A percentile compares a stretch with the other conserved stretches of the same genome.
Conservation (phyloP, 2,797 vertebrate species). For the Salmo trutta region DNA sequence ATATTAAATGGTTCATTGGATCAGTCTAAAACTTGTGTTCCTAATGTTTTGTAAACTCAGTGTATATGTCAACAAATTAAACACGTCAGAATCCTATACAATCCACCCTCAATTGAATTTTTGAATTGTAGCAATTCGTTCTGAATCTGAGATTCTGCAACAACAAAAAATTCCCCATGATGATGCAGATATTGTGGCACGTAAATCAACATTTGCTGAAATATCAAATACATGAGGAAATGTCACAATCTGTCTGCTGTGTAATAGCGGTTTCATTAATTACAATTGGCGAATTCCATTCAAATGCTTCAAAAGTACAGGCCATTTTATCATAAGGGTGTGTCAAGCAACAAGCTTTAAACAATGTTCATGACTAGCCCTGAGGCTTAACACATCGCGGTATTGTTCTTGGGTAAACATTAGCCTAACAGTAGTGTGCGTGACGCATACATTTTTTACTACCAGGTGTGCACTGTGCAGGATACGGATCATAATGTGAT, state of each 20-base stretch:
- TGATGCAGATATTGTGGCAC: no score
- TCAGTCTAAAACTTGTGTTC: no score
- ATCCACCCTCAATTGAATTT: no score
- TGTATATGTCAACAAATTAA: no score
- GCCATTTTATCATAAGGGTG: background rate
- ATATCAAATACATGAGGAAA: no score
- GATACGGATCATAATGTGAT: background rate
- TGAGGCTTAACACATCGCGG: background rate
- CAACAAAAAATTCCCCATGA: no score
- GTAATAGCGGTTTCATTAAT: background rate
- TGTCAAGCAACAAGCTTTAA: background rate
- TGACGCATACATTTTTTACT: background rate
- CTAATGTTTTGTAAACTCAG: no score
- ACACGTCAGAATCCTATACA: no score
- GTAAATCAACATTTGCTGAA: no score
- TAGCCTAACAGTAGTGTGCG: background rate
- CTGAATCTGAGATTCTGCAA: no score
- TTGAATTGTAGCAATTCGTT: no score
- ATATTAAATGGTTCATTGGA: no score
- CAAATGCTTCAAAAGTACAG: background rate
- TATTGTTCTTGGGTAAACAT: conserved; percentile 10
- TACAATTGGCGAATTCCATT: background rate
- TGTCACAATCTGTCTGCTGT: background rate
- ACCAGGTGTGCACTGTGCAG: background rate
- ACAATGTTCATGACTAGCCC: conserved; percentile 1